phyloP scores from a whole-genome alignment of 2,113 vertebrate species.

The Bostrychus sinensis region DNA sequence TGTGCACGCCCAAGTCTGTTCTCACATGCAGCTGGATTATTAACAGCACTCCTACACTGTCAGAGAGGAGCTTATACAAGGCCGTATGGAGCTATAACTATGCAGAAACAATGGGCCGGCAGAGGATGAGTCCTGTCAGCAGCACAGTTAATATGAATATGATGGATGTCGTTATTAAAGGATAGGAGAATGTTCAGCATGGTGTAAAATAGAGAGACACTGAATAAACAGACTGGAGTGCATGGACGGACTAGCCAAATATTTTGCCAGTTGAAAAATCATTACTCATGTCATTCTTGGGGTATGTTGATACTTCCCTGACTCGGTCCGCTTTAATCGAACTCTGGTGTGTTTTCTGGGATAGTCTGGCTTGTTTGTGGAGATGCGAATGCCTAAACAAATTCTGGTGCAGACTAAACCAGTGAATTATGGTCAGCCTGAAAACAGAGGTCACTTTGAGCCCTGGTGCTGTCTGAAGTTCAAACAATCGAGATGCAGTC shows the following conservation, averaged over 20 bases:
- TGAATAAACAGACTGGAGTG: not conserved
- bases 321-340: no score
- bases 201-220: conserved; percentile 10
- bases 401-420: no score
- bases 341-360: no score
- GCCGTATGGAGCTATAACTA: conserved; percentile 43
- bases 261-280: no score
- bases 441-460: no score
- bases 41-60: conserved; percentile 41
- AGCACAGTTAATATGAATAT: conserved; percentile 42
- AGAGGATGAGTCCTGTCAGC: conserved; percentile 52
- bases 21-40: conserved; percentile 40
- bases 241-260: not conserved
- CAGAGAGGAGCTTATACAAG: conserved; percentile 15
- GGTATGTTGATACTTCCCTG: no score
- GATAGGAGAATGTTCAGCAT: conserved; percentile 17
- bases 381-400: no score
- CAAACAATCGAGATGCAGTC: no score
- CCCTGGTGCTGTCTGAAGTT: no score
- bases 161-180: conserved; percentile 35
- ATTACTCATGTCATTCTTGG: no score
- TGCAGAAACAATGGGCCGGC: conserved; percentile 53
- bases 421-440: no score
- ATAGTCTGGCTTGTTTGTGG: no score
- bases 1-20: not conserved